Percentiles rank a stretch among this genome's conserved stretches.
Evolutionary conservation across 2,113 vertebrate genomes (phyloP).

Genomic region (Anguilla japonica): DNA sequence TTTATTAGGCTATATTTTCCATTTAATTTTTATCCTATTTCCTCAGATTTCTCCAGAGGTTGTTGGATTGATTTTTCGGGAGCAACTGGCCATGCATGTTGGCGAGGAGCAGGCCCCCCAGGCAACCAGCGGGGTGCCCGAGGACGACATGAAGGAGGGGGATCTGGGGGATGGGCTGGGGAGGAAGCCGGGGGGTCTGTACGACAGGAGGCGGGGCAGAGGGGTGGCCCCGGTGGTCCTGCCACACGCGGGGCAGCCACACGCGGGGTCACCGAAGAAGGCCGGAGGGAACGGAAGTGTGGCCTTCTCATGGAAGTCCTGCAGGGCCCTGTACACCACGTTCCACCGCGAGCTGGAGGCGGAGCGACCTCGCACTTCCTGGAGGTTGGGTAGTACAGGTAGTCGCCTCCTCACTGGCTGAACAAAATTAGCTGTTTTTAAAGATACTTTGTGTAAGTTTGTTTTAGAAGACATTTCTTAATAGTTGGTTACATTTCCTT

Average conservation of each 20-base stretch:
- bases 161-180: slow-evolving; percentile 82
- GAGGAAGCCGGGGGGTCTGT: slow-evolving; percentile 59
- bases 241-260: background rate
- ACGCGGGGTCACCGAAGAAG: slow-evolving; percentile 23
- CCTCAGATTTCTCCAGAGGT: background rate
- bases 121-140: slow-evolving; percentile 53
- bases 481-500: too few relatives aligned
- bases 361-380: slow-evolving; percentile 12
- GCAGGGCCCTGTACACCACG: slow-evolving; percentile 31
- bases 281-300: slow-evolving; percentile 45
- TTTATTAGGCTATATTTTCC: too few relatives aligned
- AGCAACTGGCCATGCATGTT: slow-evolving; percentile 46
- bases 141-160: slow-evolving; percentile 83
- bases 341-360: slow-evolving; percentile 29
- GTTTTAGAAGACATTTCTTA: too few relatives aligned
- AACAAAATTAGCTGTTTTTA: background rate
- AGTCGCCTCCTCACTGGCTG: slow-evolving; percentile 11
- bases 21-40: background rate
- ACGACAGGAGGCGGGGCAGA: slow-evolving; percentile 22
- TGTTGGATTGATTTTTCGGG: background rate
- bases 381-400: slow-evolving; percentile 60
- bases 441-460: too few relatives aligned
- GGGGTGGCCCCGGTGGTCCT: slow-evolving; percentile 14
- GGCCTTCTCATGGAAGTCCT: slow-evolving; percentile 49
- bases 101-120: slow-evolving; percentile 20